Percentiles rank a stretch among this genome's conserved stretches.
Conservation (phyloP, 2,888 invertebrate species). For the Podabrus alpinus region DNA sequence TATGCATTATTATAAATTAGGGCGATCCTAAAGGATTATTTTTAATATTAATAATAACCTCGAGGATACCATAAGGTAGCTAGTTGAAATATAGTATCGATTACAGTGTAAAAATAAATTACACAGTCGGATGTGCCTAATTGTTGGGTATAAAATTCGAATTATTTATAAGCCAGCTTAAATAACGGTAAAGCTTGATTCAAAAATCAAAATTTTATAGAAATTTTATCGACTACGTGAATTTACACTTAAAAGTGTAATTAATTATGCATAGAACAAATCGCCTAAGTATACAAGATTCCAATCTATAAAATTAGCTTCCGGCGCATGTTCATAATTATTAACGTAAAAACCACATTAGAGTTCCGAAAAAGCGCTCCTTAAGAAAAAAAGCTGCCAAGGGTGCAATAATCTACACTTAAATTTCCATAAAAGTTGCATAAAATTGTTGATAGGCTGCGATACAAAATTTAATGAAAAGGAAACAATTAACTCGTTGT, state of each 20-base stretch:
- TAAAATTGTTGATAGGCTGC: background rate
- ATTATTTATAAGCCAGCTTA: background rate
- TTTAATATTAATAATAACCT: background rate
- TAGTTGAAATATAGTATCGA: background rate
- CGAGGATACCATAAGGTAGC: background rate
- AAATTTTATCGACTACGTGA: background rate
- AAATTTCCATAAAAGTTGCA: background rate
- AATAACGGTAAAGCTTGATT: background rate
- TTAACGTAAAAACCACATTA: background rate
- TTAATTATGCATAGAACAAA: background rate
- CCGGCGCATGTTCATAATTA: background rate
- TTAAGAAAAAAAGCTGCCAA: background rate
- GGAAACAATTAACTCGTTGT: background rate
- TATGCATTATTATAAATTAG: slow-evolving; percentile 34
- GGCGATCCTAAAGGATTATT: slow-evolving; percentile 15
- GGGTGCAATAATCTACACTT: background rate
- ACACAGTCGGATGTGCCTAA: background rate
- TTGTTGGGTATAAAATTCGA: background rate
- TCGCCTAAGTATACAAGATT: background rate
- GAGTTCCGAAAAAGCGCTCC: background rate
- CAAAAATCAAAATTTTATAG: background rate
- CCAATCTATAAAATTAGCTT: background rate
- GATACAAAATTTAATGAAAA: background rate
- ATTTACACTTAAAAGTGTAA: background rate
- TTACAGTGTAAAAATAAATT: background rate